Evolutionary conservation across 2,888 invertebrate genomes (phyloP), one percentile per base, ranked within the genome.

Genomic region (Drosophila yooni): DNA sequence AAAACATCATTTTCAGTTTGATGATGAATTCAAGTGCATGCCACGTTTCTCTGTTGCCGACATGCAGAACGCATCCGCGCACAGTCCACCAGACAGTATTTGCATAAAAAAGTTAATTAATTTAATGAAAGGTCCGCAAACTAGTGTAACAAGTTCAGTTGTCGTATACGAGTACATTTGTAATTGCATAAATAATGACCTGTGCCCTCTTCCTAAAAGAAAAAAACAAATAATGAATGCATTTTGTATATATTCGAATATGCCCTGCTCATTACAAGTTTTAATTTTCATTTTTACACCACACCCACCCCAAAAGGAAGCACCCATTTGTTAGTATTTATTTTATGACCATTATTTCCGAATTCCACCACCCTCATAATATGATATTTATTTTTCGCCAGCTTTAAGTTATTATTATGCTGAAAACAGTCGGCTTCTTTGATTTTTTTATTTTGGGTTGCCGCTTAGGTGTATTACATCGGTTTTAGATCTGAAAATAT

Each of bases 1-100:
- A 92, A 92, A 92, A 88, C 90, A 89, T 92, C 82, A 92, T 92
- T 91, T 92, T 82, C 91, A 92, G 85, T 82, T 81, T 88, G 83
- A 84, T 85, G 79, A 83, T 79, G 81, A 76, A 79, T 83, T 88
- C 73, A 85, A 84, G 85, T 88, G 85, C 58, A 33, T 63, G 25
- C 66, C 71, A 59, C 70, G 29, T 48, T 58, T 58, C 70, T 57
- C 52, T 33, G 63, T 33, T 50, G 50, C 74, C 34, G 64, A 64
- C 77, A 54, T 77, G 57, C 62, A 60, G 63, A 50, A 40, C 48
- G 52, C 46, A 64, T 51, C 71, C 62, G 46, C 67, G 71, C 87
- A 69, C 87, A 67, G 65, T 46, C 46, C 15, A 25, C 66, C 72
- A 66, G 64, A 50, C 79, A 83, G 84, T 83, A 83, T 83, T 83